Percentiles rank a stretch among this genome's conserved stretches.
Evolutionary conservation across 2,888 invertebrate species (phyloP).

Genomic region (Megalurothrips usitatus): DNA sequence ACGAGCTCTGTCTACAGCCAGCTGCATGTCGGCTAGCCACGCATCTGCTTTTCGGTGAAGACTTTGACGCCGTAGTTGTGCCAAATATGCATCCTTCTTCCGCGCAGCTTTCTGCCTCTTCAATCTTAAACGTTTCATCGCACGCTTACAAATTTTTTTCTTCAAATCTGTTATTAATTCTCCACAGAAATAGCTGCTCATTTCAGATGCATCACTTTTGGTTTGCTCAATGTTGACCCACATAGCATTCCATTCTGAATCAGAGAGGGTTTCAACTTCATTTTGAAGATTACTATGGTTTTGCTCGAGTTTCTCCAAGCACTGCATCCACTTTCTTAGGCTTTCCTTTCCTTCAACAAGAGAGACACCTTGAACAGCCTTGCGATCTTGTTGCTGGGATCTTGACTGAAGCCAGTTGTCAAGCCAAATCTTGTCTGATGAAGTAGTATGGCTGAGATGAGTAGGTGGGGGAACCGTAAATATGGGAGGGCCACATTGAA

Average conservation of each 20-base stretch:
- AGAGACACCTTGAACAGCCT: not conserved
- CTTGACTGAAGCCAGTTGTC: slow-evolving; percentile 44
- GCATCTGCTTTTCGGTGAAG: slow-evolving; percentile 60
- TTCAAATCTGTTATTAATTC: slow-evolving; percentile 47
- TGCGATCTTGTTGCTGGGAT: slow-evolving; percentile 42
- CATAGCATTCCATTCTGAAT: slow-evolving; percentile 54
- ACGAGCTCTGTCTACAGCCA: slow-evolving; percentile 57
- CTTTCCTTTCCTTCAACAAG: slow-evolving; percentile 36
- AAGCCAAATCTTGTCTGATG: slow-evolving; percentile 45
- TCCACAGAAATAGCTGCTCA: slow-evolving; percentile 29
- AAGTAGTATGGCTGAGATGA: slow-evolving; percentile 20
- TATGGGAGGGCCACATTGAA: slow-evolving; percentile 31
- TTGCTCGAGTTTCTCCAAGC: slow-evolving; percentile 46
- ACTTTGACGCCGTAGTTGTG: slow-evolving; percentile 48
- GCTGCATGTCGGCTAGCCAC: slow-evolving; percentile 61
- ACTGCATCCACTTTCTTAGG: slow-evolving; percentile 43
- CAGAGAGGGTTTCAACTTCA: slow-evolving; percentile 49
- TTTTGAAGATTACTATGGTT: slow-evolving; percentile 45
- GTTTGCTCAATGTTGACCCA: slow-evolving; percentile 51
- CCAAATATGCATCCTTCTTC: slow-evolving; percentile 47
- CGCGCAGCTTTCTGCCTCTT: slow-evolving; percentile 52
- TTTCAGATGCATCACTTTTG: slow-evolving; percentile 49
- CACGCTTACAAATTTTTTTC: slow-evolving; percentile 49
- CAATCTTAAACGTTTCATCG: slow-evolving; percentile 49
- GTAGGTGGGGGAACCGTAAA: slow-evolving; percentile 26